Base-by-base conservation (phyloP, 2,797 vertebrate genomes). In the Antennarius maculatus region DNA sequence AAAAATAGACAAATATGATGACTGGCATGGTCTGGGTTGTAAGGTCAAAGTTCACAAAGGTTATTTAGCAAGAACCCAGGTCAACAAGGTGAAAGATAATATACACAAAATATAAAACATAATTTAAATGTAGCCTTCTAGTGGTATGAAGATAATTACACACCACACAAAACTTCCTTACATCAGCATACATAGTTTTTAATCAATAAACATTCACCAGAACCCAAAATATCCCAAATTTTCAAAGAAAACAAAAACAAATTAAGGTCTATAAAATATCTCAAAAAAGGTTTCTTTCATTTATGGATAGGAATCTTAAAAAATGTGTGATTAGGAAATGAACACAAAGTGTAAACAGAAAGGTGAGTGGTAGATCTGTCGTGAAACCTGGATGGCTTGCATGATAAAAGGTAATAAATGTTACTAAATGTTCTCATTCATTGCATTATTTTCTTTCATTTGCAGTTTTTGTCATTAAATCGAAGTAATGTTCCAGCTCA, bases 1-100 rank as follows among this genome's bases (percentile, higher is more conserved):
- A 94, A 90, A 92, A 91, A 91, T 91, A 90, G 88, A 90, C 88
- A 91, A 90, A 87, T 93, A 93, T 93, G 90, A 92, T 89, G 85
- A 91, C 89, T 91, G 86, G 79, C 84, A 81, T 83, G 62, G 59
- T 71, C 77, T 84, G 80, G 74, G 86, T 85, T 90, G 71, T 74
- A 89, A 94, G 92, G 94, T 95, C 93, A 88, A 79, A 91, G 90
- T 77, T 90, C 79, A 85, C 81, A 86, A 88, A 90, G 88, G 93
- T 39, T 39, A 39, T 9, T 93, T 85, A 91, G 87, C 72, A 74
- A 82, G 72, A 84, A 91, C 72, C 64, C 80, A 90, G 79, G 66
- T 85, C 77, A 68, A 61, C 23, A 16, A 53, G 48, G 49, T 76
- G 55, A 80, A 73, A 47, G 18, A 78, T 76, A 51, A 74, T 74